Evolutionary conservation across 2,113 vertebrate genomes (phyloP).

Genomic region (Odontesthes bonariensis): DNA sequence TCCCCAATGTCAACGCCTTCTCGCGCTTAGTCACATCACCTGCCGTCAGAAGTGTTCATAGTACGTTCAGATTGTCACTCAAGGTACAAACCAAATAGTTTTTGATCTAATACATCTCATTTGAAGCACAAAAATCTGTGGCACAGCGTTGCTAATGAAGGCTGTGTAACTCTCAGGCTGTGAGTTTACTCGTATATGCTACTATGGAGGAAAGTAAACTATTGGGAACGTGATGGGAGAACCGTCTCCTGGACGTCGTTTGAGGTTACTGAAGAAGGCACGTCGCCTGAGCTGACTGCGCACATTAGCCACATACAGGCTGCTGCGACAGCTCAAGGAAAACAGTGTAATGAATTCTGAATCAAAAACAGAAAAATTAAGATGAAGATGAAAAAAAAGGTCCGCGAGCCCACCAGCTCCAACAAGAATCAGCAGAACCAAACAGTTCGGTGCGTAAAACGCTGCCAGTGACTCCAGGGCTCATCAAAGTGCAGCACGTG

Average conservation of each 20-base stretch:
- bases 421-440: conserved; percentile 3
- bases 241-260: background rate
- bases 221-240: background rate
- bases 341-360: background rate
- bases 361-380: background rate
- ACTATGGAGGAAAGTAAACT: background rate
- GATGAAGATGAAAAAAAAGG: background rate
- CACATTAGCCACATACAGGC: background rate
- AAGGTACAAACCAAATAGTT: background rate
- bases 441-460: conserved; percentile 46
- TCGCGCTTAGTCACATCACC: conserved; percentile 12
- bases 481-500: conserved; percentile 57
- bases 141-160: background rate
- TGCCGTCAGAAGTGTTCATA: background rate
- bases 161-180: background rate
- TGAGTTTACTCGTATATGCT: background rate
- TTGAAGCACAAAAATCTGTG: background rate
- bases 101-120: background rate
- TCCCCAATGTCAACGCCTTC: conserved; percentile 49
- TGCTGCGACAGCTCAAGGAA: background rate
- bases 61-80: background rate
- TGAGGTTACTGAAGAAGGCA: background rate
- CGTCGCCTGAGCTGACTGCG: background rate
- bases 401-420: background rate
- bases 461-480: conserved; percentile 45